Evolutionary conservation across 2,888 invertebrate species (phyloP), one percentile per base, ranked within the genome.

Genomic region (Patella depressa): DNA sequence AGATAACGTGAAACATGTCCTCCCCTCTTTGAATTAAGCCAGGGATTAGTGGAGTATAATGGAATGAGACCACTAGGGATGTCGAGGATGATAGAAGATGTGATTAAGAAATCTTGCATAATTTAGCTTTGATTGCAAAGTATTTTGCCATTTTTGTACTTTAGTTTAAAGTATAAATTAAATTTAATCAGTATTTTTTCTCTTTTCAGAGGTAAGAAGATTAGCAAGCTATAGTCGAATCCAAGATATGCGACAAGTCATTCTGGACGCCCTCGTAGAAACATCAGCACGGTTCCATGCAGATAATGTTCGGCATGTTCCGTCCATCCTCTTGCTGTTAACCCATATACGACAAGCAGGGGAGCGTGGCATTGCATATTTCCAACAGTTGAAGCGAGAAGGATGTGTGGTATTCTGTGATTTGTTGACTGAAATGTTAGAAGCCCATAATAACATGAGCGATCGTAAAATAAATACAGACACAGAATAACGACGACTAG

Each of bases 341-440:
- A 87, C 88, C n/a, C 89, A 89, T 79, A 85, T 89, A 53, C 82
- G 88, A 19, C 88, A 88, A 79, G 88, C 88, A 1, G 86, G 87
- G 5, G 87, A 88, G 72, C 84, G 88, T 9, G 88, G 86, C n/a
- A 87, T 87, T 17, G 79, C 86, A 7, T 88, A 86, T 80, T 88
- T 89, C 80, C 88, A 87, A 81, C 84, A 82, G 65, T 83, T 88
- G 53, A 89, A 89, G 80, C 80, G 79, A 53, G 88, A 88, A 78
- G 89, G 88, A 45, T 78, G 78, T 24, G 88, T 89, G 74, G 81
- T 83, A 11, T 88, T 88, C 81, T 88, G 88, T 84, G 89, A 88
- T 79, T 79, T 89, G 19, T 75, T 89, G 12, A 86, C 85, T 17
- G 89, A 89, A 80, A 89, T 89, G 88, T 77, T 89, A 29, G 89